A percentile compares a stretch with the other conserved stretches of the same genome.
Conservation (phyloP, 2,113 vertebrate species). For the Halcyon senegalensis region DNA sequence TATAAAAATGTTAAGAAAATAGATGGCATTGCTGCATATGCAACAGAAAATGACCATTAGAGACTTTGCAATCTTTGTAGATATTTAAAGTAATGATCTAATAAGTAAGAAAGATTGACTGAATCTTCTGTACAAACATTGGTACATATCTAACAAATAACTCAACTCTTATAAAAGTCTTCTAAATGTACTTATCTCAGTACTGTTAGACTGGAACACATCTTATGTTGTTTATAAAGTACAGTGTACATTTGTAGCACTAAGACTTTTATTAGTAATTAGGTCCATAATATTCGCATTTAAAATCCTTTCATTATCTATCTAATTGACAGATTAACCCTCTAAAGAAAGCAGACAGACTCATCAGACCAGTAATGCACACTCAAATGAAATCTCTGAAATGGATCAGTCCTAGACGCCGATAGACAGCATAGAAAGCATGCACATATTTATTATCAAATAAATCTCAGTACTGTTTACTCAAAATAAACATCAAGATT, state of each 20-base stretch:
- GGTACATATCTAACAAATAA: not conserved
- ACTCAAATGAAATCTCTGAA: not conserved
- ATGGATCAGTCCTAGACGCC: not conserved
- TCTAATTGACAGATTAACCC: conserved; percentile 1
- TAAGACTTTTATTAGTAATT: conserved; percentile 33
- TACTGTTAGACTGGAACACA: not conserved
- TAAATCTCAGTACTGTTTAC: not conserved
- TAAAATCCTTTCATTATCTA: not conserved
- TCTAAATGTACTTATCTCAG: not conserved
- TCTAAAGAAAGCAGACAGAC: not conserved
- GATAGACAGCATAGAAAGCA: not conserved
- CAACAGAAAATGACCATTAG: not conserved
- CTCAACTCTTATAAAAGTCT: not conserved
- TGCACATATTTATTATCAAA: not conserved
- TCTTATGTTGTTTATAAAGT: not conserved
- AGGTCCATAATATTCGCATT: conserved; percentile 18
- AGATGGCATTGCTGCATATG: not conserved
- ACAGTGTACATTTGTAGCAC: not conserved
- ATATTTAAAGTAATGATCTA: not conserved
- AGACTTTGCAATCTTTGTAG: not conserved
- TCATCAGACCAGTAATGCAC: not conserved
- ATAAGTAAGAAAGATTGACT: not conserved
- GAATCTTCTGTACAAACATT: not conserved
- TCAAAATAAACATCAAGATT: not conserved
- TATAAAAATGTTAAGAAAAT: not conserved